phyloP scores from a whole-genome alignment of 1,140 invertebrate species.

The Pseudomyrmex gracilis region DNA sequence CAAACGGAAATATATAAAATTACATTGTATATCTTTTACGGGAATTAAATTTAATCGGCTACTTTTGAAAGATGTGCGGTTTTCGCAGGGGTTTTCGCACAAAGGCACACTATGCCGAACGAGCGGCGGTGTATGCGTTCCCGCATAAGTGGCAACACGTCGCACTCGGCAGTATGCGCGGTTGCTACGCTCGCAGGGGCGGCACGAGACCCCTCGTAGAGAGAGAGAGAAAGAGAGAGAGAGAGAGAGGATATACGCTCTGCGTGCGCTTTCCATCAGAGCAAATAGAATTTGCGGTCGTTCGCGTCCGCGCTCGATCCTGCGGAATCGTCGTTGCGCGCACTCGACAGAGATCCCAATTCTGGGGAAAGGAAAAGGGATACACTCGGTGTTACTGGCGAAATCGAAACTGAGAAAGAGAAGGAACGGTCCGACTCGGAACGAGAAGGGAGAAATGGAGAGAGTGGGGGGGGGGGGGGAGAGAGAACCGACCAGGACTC shows the following conservation, averaged over 20 bases:
- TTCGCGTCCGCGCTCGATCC: constrained; percentile 40
- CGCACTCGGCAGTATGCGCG: constrained; percentile 3
- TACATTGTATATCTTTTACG: background rate
- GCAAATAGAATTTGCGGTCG: constrained; percentile 84
- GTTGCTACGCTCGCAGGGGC: constrained; percentile 46
- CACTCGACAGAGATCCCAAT: background rate
- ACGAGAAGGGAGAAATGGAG: background rate
- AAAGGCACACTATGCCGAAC: background rate
- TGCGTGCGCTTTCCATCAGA: constrained; percentile 75
- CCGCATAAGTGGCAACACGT: constrained; percentile 23
- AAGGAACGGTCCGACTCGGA: background rate
- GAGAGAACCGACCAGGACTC: background rate
- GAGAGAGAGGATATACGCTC: constrained; percentile 65
- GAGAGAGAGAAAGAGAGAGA: constrained; percentile 50
- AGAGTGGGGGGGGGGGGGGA: background rate
- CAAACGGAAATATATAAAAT: too few species aligned
- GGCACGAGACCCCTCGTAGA: constrained; percentile 51
- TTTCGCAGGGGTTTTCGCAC: background rate
- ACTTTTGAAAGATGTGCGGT: background rate
- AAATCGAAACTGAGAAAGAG: constrained; percentile 3
- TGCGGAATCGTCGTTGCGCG: constrained; percentile 45
- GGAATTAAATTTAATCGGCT: background rate
- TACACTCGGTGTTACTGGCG: background rate
- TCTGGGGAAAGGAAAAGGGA: background rate
- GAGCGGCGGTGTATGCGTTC: background rate